A percentile compares a stretch with the other conserved stretches of the same genome.
Conservation (phyloP, 2,888 invertebrate genomes). For the Acrobasis suavella region DNA sequence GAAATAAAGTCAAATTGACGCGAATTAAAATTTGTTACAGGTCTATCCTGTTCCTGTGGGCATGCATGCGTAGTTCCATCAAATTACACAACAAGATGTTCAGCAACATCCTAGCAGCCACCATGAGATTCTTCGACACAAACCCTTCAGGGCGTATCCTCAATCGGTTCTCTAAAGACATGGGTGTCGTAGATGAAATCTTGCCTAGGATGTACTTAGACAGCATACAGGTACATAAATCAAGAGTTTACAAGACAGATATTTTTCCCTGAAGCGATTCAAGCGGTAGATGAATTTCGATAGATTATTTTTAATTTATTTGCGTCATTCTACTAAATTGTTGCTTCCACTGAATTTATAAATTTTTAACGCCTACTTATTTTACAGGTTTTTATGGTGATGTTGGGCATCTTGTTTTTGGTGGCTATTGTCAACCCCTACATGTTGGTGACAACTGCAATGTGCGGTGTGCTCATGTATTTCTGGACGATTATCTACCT, state of each 20-base stretch:
- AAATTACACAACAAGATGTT: constrained; percentile 91
- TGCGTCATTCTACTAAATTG: no score
- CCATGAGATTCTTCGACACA: constrained; percentile 91
- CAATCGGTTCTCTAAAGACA: constrained; percentile 93
- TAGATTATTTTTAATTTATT: no score
- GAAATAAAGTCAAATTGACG: neutral
- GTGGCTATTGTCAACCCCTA: constrained; percentile 87
- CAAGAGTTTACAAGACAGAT: neutral
- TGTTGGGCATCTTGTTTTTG: constrained; percentile 87
- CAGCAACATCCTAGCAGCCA: constrained; percentile 86
- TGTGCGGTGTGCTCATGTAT: constrained; percentile 85
- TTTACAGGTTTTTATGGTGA: constrained; percentile 85
- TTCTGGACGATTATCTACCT: constrained; percentile 86
- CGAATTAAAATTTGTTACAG: constrained; percentile 56
- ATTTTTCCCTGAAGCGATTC: no score
- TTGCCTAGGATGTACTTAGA: constrained; percentile 86
- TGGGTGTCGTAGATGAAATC: constrained; percentile 89
- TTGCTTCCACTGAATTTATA: no score
- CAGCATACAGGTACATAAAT: constrained; percentile 82
- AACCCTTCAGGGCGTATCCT: constrained; percentile 92
- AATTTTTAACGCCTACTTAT: neutral
- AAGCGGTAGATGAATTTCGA: no score
- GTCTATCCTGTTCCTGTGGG: constrained; percentile 87
- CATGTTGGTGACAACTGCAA: constrained; percentile 84
- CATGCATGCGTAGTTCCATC: constrained; percentile 89